A percentile compares a stretch with the other conserved stretches of the same genome.
Conservation (phyloP, 2,113 vertebrate species). For the Stictonetta naevosa region DNA sequence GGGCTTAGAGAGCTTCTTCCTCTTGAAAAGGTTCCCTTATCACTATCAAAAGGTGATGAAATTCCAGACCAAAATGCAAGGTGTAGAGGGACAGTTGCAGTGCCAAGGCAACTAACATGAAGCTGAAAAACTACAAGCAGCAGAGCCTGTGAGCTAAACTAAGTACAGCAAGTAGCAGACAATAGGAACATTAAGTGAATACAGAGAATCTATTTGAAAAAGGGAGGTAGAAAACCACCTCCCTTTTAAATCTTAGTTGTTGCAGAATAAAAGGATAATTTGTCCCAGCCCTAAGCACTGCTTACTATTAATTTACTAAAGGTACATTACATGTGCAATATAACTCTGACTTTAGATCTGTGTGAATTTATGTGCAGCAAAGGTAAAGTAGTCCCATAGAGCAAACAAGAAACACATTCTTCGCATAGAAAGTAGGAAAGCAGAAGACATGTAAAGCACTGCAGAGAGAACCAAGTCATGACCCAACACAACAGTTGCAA, state of each 20-base stretch:
- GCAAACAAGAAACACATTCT: neutral
- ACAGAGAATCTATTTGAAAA: neutral
- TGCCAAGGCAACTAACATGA: neutral
- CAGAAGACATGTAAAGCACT: rapidly evolving
- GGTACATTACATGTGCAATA: neutral
- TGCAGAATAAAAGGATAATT: rapidly evolving
- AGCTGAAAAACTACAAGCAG: neutral
- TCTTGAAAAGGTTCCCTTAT: constrained; percentile 23
- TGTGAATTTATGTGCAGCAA: neutral
- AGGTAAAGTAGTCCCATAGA: neutral
- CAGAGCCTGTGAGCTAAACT: neutral
- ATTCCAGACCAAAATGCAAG: neutral
- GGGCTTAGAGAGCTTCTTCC: neutral
- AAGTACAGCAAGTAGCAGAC: neutral
- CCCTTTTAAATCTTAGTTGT: neutral
- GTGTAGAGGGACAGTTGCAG: neutral
- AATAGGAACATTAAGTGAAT: neutral
- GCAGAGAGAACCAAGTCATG: neutral
- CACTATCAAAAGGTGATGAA: constrained; percentile 5
- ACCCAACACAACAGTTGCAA: neutral
- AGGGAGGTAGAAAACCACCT: rapidly evolving
- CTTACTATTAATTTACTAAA: neutral
- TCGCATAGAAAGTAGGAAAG: neutral
- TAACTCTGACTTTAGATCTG: neutral
- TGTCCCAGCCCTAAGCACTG: neutral